Percentiles rank a stretch among this genome's conserved stretches.
Evolutionary conservation across 2,113 vertebrate species (phyloP).

Genomic region (Rhizomys pruinosus): DNA sequence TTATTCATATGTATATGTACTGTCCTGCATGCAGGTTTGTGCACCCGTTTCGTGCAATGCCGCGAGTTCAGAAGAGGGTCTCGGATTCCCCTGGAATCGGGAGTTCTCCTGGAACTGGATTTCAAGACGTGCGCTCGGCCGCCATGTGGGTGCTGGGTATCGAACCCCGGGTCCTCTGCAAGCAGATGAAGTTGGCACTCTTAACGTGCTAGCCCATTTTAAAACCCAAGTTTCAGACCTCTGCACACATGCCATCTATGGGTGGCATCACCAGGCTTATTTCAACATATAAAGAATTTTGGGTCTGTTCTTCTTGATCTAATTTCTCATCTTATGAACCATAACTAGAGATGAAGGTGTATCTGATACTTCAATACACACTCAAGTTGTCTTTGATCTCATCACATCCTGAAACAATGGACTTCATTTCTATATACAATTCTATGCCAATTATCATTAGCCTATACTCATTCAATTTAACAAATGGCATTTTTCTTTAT

Average conservation of each 20-base stretch:
- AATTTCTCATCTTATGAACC: conserved; percentile 6
- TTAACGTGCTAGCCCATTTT: no score
- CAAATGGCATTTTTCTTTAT: not conserved
- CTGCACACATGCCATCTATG: not conserved
- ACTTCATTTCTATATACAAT: not conserved
- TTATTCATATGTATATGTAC: no score
- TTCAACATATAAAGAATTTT: not conserved
- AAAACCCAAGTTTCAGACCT: not conserved
- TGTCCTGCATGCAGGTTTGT: no score
- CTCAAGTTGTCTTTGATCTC: not conserved
- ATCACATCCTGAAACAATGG: not conserved
- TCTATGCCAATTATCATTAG: not conserved
- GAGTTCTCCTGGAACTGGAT: no score
- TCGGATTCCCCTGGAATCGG: no score
- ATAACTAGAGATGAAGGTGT: not conserved
- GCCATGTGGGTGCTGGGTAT: no score
- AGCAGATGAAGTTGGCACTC: no score
- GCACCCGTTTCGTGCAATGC: no score
- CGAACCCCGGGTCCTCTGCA: no score
- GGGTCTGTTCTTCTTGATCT: not conserved
- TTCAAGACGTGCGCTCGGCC: no score
- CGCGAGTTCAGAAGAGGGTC: no score
- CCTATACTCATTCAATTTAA: not conserved
- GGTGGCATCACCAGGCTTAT: not conserved
- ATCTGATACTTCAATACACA: not conserved